Evolutionary conservation across 2,113 vertebrate species (phyloP).

Genomic region (Chaetops frenatus): DNA sequence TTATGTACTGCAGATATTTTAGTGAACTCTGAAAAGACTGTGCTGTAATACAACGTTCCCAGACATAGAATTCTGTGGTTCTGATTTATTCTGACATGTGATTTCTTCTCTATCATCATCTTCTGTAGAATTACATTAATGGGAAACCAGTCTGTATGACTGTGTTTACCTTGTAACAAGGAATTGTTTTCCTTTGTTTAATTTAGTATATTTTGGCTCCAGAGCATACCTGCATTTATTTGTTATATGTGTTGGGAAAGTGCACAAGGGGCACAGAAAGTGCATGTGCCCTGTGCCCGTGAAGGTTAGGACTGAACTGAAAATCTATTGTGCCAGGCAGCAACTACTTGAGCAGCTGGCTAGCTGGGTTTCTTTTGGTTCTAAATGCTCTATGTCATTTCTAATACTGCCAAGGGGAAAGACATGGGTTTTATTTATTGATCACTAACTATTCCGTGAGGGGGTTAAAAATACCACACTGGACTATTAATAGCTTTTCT

Average conservation of each 20-base stretch:
- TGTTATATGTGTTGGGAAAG: background rate
- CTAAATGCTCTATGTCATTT: background rate
- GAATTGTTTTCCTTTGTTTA: background rate
- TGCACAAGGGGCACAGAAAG: background rate
- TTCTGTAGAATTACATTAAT: background rate
- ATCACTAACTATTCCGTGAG: background rate
- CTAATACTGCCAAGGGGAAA: background rate
- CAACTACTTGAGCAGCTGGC: background rate
- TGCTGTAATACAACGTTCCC: background rate
- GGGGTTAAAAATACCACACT: background rate
- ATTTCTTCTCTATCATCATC: constrained; percentile 8
- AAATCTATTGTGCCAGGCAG: background rate
- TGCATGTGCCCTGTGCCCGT: accelerated
- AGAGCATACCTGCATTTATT: background rate
- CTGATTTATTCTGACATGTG: background rate
- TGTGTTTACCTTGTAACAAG: background rate
- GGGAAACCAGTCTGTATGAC: background rate
- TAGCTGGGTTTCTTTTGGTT: background rate
- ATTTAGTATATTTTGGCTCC: background rate
- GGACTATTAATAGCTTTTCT: background rate
- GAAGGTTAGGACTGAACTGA: background rate
- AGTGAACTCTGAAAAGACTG: background rate
- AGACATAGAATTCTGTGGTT: background rate
- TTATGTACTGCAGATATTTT: constrained; percentile 50
- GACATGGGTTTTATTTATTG: background rate